Percentiles rank a stretch among this genome's conserved stretches.
Evolutionary conservation across 2,797 vertebrate genomes (phyloP).

Genomic region (Spinus pinus): DNA sequence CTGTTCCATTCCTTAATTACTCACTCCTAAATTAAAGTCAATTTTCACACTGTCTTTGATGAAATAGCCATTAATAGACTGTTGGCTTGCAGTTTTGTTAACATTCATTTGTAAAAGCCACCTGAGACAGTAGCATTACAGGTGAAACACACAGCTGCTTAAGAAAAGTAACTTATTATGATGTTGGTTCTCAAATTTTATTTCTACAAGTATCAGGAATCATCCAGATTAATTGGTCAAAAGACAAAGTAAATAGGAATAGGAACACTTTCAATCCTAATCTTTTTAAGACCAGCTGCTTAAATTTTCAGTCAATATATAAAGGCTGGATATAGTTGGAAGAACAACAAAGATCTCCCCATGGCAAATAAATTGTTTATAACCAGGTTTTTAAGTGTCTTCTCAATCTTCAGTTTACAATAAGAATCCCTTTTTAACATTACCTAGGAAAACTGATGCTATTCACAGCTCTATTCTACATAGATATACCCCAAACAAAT

Average conservation of each 20-base stretch:
- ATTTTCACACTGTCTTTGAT: not conserved
- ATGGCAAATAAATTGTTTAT: constrained; percentile 1
- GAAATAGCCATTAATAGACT: not conserved
- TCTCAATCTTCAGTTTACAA: not conserved
- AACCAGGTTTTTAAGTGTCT: not conserved
- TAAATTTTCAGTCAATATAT: not conserved
- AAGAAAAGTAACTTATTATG: not conserved
- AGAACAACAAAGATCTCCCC: not conserved
- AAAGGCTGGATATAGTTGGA: not conserved
- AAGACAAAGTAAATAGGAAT: not conserved
- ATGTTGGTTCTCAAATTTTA: constrained; percentile 1
- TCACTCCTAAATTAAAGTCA: not conserved
- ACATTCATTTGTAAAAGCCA: not conserved
- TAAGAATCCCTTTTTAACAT: not conserved
- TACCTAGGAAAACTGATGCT: not conserved
- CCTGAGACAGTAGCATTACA: not conserved
- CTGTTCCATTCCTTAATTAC: not conserved
- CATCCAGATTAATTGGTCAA: not conserved
- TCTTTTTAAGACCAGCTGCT: not conserved
- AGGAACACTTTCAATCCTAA: constrained; percentile 6
- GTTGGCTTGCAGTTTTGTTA: not conserved
- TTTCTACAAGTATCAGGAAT: not conserved
- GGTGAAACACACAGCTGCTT: not conserved
- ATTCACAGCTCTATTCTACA: not conserved
- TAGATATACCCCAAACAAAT: not conserved